Evolutionary conservation across 2,113 vertebrate species (phyloP).

Genomic region (Sebastes schlegelii): DNA sequence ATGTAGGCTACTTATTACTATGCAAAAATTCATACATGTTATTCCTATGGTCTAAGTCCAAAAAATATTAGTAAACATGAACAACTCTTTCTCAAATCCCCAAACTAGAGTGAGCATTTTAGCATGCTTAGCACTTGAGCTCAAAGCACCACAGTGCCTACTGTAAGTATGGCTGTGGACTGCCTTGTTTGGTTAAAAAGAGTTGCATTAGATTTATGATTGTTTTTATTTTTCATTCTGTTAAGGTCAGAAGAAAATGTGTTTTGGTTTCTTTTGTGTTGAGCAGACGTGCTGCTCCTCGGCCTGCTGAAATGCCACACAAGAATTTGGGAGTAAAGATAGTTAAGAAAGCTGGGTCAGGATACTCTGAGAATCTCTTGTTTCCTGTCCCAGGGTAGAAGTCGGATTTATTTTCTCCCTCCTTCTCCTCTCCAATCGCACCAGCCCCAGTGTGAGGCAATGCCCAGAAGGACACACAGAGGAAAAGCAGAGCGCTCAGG

Average conservation of each 20-base stretch:
- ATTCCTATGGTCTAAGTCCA: too few relatives aligned
- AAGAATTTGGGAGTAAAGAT: slow-evolving; percentile 66
- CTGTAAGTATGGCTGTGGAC: background rate
- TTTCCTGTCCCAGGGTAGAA: slow-evolving; percentile 76
- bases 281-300: slow-evolving; percentile 17
- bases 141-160: background rate
- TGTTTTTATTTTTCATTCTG: slow-evolving; percentile 8
- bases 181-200: background rate
- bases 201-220: background rate
- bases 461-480: slow-evolving; percentile 70
- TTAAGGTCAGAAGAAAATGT: slow-evolving; percentile 4
- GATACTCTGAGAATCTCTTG: slow-evolving; percentile 69
- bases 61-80: too few relatives aligned
- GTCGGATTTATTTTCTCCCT: slow-evolving; percentile 66
- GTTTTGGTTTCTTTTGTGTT: slow-evolving; percentile 19
- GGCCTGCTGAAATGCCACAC: slow-evolving; percentile 54
- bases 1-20: too few relatives aligned
- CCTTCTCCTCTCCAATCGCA: slow-evolving; percentile 55
- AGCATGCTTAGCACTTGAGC: background rate
- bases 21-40: too few relatives aligned
- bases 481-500: slow-evolving; percentile 69
- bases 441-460: slow-evolving; percentile 67
- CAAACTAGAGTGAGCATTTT: background rate
- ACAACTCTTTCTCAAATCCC: too few relatives aligned
- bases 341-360: slow-evolving; percentile 67